Evolutionary conservation across 2,888 invertebrate species (phyloP), one percentile per base, ranked within the genome.

Genomic region (Drosophila anceps): DNA sequence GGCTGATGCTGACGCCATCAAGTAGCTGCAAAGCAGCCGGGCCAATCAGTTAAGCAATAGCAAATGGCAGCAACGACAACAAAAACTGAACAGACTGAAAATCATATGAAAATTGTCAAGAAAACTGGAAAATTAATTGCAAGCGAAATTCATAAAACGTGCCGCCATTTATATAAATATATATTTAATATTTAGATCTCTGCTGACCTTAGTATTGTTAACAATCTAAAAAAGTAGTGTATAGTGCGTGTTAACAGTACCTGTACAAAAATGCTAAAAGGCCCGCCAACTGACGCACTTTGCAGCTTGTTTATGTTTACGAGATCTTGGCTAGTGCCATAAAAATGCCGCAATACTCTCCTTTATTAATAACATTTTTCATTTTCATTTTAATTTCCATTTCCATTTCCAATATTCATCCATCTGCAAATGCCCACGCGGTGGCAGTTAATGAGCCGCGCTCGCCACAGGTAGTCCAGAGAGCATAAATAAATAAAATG

Each of bases 1-100:
- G 48, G 59, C 57, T 65, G 48, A 51, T 41, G 74, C 84, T 85
- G 86, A 84, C 86, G 86, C 76, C 84, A 84, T 72, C 69, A 79
- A 81, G 41, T 61, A 29, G 61, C 61, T 33, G 57, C 35, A 35
- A 55, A 53, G 39, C 54, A 66, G 57, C 27, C 70, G 18, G 37
- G 63, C 76, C 68, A 76, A 76, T 72, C 60, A 66, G 65, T 61
- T 63, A 55, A 39, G 50, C 18, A 54, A 53, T 39, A 39, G 57
- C 43, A 50, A 24, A 35, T 15, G 66, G 43, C 29, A 50, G 62
- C 5, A 63, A 46, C n/a, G 50, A 57, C 20, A 66, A 39, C 15
- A 66, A 35, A 15, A 70, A 27, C 29, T 39, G 57, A 35, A 20
- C 27, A 46, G 53, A 68, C 57, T 44, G 61, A 63, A 72, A 63